Evolutionary conservation across 2,797 vertebrate genomes (phyloP), one percentile per base, ranked within the genome.

Genomic region (Poeciliopsis turneri): DNA sequence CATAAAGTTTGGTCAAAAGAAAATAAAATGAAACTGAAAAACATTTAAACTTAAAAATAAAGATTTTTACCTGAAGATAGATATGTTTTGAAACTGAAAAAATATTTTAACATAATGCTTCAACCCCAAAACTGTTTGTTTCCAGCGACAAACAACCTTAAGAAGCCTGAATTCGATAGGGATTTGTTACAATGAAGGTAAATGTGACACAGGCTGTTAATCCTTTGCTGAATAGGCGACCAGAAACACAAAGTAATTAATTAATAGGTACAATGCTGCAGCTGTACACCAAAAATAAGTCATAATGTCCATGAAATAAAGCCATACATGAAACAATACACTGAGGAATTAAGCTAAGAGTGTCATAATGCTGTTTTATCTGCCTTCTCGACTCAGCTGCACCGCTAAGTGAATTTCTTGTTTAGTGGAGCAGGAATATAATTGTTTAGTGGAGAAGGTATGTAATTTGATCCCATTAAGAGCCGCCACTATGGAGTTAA

Each of bases 381-480:
- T 20, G 47, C 25, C 25, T 43, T 41, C 23, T 73, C 4, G 23
- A 39, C 33, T 72, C 2, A 2, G 23, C 20, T 41, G 13, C 25
- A n/a, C 36, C 10, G 25, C 13, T 41, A 7, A 57, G 3, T 16
- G 36, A 55, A 53, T 18, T 55, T n/a, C 23, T 73, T 39, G 49
- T n/a, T 57, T 74, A 55, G 72, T 25, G 16, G 16, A 36, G 61
- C 33, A 66, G 33, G 33, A 36, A 36, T 39, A 66, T 66, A 66
- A 30, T 36, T 73, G 30, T 73, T 53, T 51, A 25, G 10, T 74
- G 72, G 72, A 41, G 36, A 39, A 57, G 23, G 25, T n/a, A n/a
- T 74, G 51, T 43, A 57, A 74, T 74, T 57, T 74, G 5, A 43
- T 41, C 23, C 23, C 51, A 55, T 74, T 57, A 74, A 74, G 72